A percentile compares a stretch with the other conserved stretches of the same genome.
These are phyloP conservation scores for Andrena flavipes DNA, from an alignment of 2,888 invertebrate species.

Conservation along the genomic window DNA sequence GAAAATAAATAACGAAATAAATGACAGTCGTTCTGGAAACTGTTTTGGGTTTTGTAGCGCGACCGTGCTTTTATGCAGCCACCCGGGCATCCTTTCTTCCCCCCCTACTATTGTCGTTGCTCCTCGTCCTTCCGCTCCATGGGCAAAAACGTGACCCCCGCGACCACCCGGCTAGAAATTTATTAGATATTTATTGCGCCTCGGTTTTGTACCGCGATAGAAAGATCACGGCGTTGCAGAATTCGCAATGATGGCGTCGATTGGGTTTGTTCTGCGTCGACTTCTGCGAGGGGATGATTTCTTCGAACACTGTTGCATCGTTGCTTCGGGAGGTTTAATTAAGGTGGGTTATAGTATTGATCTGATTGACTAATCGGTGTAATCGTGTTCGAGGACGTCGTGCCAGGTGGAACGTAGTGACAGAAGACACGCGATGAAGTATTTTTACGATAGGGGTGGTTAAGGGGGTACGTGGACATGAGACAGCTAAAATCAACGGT, in stretches of 20 bases:
- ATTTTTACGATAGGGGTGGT: neutral
- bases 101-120: conserved; percentile 42
- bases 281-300: neutral
- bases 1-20: conserved; percentile 80
- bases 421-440: neutral
- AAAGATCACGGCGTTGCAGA: conserved; percentile 66
- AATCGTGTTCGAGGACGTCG: too few relatives aligned
- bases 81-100: conserved; percentile 52
- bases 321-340: too few relatives aligned
- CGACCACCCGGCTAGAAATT: conserved; percentile 82
- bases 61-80: conserved; percentile 74
- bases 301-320: neutral
- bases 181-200: conserved; percentile 84
- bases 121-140: conserved; percentile 61
- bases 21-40: conserved; percentile 83
- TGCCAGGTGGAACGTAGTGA: too few relatives aligned
- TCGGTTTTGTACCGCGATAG: conserved; percentile 75
- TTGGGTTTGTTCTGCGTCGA: neutral
- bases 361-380: too few relatives aligned
- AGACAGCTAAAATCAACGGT: too few relatives aligned
- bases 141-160: conserved; percentile 72
- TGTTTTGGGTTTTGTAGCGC: conserved; percentile 84
- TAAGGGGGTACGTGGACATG: neutral
- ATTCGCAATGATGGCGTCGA: conserved; percentile 18
- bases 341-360: too few relatives aligned